Evolutionary conservation across 2,888 invertebrate species (phyloP).

Genomic region (Amphipyra berbera): DNA sequence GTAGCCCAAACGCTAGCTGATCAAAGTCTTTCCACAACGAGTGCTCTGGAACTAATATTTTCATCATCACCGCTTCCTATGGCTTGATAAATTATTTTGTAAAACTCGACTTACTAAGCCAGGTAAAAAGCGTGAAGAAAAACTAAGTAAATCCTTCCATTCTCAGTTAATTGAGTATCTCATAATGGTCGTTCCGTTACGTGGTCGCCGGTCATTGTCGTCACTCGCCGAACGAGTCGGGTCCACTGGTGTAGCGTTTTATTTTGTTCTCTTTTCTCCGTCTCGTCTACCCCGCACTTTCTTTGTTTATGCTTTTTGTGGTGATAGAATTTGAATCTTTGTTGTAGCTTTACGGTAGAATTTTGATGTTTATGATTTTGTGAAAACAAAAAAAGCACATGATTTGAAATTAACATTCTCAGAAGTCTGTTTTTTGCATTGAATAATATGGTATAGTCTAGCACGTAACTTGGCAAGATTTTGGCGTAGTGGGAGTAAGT

Average conservation of each 20-base stretch:
- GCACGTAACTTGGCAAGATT: too few species aligned
- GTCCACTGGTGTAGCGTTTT: conserved; percentile 63
- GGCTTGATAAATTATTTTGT: conserved; percentile 12
- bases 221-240: conserved; percentile 65
- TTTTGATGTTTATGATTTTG: conserved; percentile 8
- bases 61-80: background rate
- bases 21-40: background rate
- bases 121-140: conserved; percentile 53
- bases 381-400: background rate
- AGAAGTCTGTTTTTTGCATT: background rate
- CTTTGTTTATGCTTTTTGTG: conserved; percentile 71
- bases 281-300: conserved; percentile 47
- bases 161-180: conserved; percentile 61
- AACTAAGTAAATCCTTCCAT: conserved; percentile 51
- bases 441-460: background rate
- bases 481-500: too few species aligned
- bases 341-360: background rate
- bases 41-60: background rate
- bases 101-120: conserved; percentile 14
- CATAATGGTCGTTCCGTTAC: conserved; percentile 66
- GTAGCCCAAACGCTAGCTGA: too few species aligned
- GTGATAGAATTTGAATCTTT: conserved; percentile 36
- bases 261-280: conserved; percentile 56
- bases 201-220: conserved; percentile 67
- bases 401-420: background rate